Conservation (phyloP, 2,113 vertebrate genomes). For the Prolemur simus region DNA sequence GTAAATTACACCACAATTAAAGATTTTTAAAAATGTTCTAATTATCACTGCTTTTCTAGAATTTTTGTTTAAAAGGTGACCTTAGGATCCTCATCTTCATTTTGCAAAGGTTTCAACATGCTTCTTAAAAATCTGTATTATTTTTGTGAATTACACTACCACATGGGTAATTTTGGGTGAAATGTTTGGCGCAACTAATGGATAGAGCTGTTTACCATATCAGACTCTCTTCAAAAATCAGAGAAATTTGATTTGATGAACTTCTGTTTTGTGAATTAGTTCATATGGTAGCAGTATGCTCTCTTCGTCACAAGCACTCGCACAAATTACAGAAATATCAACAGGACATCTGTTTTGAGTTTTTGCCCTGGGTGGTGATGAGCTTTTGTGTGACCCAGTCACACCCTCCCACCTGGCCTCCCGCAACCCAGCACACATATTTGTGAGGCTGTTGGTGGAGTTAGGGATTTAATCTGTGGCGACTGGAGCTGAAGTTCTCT, state of each 20-base stretch:
- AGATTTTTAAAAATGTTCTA: neutral
- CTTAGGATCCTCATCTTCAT: neutral
- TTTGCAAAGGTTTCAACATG: constrained; percentile 16
- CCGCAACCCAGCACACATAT: neutral
- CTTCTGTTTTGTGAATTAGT: neutral
- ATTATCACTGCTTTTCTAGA: neutral
- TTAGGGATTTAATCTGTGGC: constrained; percentile 7
- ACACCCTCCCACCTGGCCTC: constrained; percentile 26
- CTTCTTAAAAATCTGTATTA: constrained; percentile 18
- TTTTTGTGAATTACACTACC: neutral
- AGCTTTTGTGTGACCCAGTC: constrained; percentile 4
- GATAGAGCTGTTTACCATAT: neutral
- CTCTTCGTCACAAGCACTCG: neutral
- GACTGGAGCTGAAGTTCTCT: constrained; percentile 9
- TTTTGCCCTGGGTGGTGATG: neutral
- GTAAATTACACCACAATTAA: neutral
- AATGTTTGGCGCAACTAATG: neutral
- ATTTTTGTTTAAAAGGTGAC: neutral
- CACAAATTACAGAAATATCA: neutral
- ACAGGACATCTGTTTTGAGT: neutral
- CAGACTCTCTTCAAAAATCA: neutral
- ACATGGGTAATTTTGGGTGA: neutral
- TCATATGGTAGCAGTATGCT: neutral
- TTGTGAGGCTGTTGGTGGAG: neutral
- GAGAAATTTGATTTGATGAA: neutral